Percentiles rank a stretch among this genome's conserved stretches.
phyloP scores from a whole-genome alignment of 2,797 vertebrate species.

The Sebastes hubbsi region DNA sequence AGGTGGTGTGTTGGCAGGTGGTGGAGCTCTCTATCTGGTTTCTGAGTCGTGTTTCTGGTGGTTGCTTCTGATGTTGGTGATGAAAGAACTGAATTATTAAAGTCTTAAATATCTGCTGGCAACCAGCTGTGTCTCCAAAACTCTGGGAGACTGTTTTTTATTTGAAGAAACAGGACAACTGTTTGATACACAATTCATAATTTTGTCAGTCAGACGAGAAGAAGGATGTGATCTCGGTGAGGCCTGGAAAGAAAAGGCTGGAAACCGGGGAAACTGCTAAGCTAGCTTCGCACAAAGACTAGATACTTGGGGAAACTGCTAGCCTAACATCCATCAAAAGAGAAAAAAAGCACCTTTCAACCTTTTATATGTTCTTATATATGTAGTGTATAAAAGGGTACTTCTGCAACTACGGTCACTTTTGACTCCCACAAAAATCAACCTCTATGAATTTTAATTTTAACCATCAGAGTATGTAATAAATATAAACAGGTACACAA shows the following conservation, averaged over 20 bases:
- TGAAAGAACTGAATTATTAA: not conserved
- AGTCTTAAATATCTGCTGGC: not conserved
- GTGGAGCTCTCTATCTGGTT: constrained; percentile 9
- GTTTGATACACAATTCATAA: not conserved
- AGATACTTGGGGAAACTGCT: not conserved
- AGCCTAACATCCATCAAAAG: not conserved
- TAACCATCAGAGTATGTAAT: no score
- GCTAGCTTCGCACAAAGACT: not conserved
- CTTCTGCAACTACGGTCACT: no score
- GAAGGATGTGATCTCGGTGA: not conserved
- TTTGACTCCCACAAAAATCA: no score
- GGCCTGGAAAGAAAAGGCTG: not conserved
- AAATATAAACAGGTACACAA: no score
- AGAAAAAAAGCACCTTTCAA: no score
- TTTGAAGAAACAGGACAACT: not conserved
- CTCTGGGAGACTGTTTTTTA: not conserved
- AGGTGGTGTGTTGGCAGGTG: constrained; percentile 26
- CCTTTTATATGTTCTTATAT: no score
- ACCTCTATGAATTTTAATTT: no score
- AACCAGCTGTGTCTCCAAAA: constrained; percentile 21
- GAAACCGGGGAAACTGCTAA: not conserved
- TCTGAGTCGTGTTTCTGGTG: constrained; percentile 13
- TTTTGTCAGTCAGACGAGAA: not conserved
- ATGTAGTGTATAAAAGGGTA: no score
- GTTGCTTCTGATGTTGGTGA: not conserved